A percentile compares a stretch with the other conserved stretches of the same genome.
These are phyloP conservation scores for Psephotus haematonotus DNA, from an alignment of 2,113 vertebrate species.

Conservation along the genomic window DNA sequence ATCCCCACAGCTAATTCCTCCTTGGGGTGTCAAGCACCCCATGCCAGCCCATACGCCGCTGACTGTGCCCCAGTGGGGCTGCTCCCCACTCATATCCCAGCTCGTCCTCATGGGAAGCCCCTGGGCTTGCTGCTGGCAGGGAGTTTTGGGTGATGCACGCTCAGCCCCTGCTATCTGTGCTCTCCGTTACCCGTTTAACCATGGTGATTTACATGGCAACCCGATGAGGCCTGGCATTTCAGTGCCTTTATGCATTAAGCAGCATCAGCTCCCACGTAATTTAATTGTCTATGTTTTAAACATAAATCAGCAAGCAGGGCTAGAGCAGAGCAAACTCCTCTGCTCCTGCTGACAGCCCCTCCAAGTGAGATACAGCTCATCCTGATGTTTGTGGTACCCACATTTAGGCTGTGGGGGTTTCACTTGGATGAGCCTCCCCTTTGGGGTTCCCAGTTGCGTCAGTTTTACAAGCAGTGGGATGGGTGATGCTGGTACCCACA, in stretches of 20 bases:
- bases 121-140: background rate
- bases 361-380: rapidly evolving
- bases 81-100: background rate
- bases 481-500: rapidly evolving
- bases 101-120: rapidly evolving
- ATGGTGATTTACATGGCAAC: constrained; percentile 67
- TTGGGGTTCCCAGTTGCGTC: background rate
- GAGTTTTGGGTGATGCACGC: background rate
- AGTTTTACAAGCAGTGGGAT: rapidly evolving
- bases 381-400: background rate
- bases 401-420: background rate
- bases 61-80: rapidly evolving
- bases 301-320: constrained; percentile 50
- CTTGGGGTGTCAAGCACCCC: too few species aligned
- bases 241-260: constrained; percentile 57
- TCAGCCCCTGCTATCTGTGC: background rate
- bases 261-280: constrained; percentile 60
- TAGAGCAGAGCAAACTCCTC: background rate
- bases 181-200: constrained; percentile 21
- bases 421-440: background rate
- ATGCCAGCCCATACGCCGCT: rapidly evolving
- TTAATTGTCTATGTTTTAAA: constrained; percentile 63
- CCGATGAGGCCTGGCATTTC: constrained; percentile 59
- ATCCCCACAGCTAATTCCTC: background rate
- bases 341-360: background rate